A percentile compares a stretch with the other conserved stretches of the same genome.
Conservation (phyloP, 2,113 vertebrate species). For the Amia ocellicauda region DNA sequence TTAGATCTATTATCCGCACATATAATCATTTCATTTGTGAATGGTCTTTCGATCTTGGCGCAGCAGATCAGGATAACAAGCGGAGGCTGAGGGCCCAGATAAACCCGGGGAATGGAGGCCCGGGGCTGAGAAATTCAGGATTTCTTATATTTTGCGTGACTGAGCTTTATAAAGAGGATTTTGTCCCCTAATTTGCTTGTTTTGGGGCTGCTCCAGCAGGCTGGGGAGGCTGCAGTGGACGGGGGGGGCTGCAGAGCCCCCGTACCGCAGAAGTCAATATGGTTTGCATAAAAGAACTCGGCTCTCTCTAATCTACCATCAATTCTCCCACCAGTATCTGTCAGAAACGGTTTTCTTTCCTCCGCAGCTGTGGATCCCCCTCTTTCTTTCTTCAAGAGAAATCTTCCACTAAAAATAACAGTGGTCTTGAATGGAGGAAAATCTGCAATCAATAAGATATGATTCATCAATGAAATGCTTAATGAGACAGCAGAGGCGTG, state of each 20-base stretch:
- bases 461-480: too few species aligned
- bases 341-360: slow-evolving; percentile 34
- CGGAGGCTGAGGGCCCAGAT: slow-evolving; percentile 15
- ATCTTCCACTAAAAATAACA: too few species aligned
- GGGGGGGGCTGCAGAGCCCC: slow-evolving; percentile 17
- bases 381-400: too few species aligned
- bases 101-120: too few species aligned
- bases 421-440: too few species aligned
- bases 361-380: slow-evolving; percentile 25
- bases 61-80: slow-evolving; percentile 32
- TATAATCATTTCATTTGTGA: too few species aligned
- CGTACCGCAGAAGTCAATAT: slow-evolving; percentile 47
- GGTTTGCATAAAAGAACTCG: slow-evolving; percentile 51
- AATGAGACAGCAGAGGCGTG: too few species aligned
- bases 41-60: too few species aligned
- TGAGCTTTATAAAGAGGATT: slow-evolving; percentile 57
- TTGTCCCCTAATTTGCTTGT: slow-evolving; percentile 55
- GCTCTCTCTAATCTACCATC: slow-evolving; percentile 44
- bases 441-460: too few species aligned
- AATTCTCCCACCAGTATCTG: slow-evolving; percentile 43
- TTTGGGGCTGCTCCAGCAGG: slow-evolving; percentile 51
- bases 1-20: too few species aligned
- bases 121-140: too few species aligned
- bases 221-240: slow-evolving; percentile 22
- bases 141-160: slow-evolving; percentile 51